Conservation (phyloP, 2,113 vertebrate species). For the Pelusios castaneus region DNA sequence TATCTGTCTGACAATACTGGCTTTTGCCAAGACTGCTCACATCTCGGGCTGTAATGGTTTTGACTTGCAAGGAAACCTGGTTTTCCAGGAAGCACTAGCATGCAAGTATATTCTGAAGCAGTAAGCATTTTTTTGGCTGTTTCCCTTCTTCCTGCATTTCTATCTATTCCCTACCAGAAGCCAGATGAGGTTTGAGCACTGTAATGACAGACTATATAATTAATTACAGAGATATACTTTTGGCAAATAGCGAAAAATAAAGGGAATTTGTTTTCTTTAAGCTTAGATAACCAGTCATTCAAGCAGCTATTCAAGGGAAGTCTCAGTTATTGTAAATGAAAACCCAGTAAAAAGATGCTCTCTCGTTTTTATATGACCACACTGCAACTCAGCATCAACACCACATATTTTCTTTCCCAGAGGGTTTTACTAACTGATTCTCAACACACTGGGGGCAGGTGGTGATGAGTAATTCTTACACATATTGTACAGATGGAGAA, state of each 20-base stretch:
- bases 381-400: not conserved
- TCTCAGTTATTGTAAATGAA: not conserved
- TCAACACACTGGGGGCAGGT: not conserved
- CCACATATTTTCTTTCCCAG: not conserved
- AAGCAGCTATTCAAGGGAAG: constrained; percentile 39
- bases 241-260: not conserved
- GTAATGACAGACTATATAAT: not conserved
- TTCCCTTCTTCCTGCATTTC: constrained; percentile 38
- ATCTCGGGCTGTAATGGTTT: not conserved
- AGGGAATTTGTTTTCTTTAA: constrained; percentile 32
- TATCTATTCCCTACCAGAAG: constrained; percentile 45
- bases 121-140: constrained; percentile 17
- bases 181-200: constrained; percentile 39
- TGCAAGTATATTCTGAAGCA: constrained; percentile 16
- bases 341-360: not conserved
- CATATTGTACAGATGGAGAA: not conserved
- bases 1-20: not conserved
- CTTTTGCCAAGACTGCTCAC: not conserved
- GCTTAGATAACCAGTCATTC: constrained; percentile 35
- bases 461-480: not conserved
- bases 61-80: not conserved
- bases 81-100: not conserved
- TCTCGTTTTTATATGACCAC: not conserved
- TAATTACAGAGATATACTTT: not conserved
- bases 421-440: not conserved